phyloP scores from a whole-genome alignment of 2,113 vertebrate species.

The Lagopus muta region DNA sequence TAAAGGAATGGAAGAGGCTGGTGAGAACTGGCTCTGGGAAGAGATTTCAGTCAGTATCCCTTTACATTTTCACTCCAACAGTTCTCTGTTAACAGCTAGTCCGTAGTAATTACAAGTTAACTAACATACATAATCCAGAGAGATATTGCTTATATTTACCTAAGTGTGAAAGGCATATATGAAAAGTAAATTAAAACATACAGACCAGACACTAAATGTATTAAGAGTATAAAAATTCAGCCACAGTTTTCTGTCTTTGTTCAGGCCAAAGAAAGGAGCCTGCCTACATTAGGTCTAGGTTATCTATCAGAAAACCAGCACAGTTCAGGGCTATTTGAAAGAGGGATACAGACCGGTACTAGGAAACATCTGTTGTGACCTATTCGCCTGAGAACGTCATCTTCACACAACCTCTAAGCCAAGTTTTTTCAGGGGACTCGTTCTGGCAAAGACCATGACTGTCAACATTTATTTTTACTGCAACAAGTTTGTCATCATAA shows the following conservation, averaged over 20 bases:
- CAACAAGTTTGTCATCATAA: not conserved
- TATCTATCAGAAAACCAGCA: not conserved
- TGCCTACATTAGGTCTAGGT: not conserved
- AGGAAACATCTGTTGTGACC: not conserved
- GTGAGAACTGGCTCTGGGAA: not conserved
- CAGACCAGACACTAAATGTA: no score
- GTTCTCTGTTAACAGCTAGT: not conserved
- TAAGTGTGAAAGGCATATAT: not conserved
- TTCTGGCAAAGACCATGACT: not conserved
- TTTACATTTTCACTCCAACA: not conserved
- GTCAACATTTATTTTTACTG: not conserved
- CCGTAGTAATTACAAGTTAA: not conserved
- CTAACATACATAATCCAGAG: not conserved
- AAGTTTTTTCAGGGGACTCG: not conserved
- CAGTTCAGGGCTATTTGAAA: not conserved
- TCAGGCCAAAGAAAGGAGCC: not conserved
- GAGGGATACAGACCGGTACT: not conserved
- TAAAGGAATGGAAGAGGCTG: not conserved
- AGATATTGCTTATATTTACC: not conserved
- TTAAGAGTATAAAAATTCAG: not conserved
- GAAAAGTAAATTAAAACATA: not conserved
- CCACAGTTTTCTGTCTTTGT: not conserved
- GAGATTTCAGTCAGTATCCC: not conserved
- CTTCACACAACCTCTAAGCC: not conserved
- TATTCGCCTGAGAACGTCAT: not conserved